A percentile compares a stretch with the other conserved stretches of the same genome.
These are phyloP conservation scores for Cyprinodon tularosa DNA, from an alignment of 2,113 vertebrate genomes.

Conservation along the genomic window DNA sequence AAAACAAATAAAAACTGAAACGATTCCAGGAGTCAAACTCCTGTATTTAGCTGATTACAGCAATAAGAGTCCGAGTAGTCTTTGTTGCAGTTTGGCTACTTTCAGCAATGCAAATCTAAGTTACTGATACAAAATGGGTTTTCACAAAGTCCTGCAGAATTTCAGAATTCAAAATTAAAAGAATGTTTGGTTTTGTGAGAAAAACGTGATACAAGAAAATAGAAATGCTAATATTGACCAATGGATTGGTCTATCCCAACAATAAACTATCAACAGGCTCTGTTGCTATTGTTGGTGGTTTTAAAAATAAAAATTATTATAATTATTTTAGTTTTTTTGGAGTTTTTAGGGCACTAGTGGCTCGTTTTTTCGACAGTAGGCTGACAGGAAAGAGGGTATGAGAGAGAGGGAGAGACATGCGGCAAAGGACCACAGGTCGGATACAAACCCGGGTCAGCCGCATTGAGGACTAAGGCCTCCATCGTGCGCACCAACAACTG, in stretches of 20 bases:
- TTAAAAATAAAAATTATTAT: neutral
- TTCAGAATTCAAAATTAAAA: neutral
- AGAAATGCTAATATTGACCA: too few species aligned
- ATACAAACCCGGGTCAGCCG: too few species aligned
- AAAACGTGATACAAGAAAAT: too few species aligned
- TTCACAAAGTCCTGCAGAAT: neutral
- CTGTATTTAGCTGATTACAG: neutral
- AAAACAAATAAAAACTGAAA: neutral
- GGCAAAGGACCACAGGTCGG: too few species aligned
- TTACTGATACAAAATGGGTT: neutral
- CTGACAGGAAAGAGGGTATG: too few species aligned
- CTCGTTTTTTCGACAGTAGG: too few species aligned
- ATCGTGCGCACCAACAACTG: too few species aligned
- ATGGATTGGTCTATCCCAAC: too few species aligned
- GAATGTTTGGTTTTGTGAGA: neutral
- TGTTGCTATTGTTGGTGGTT: neutral
- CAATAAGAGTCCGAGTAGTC: neutral
- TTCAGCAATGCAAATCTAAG: neutral
- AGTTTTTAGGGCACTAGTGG: too few species aligned
- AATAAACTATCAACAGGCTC: neutral
- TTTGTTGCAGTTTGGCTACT: neutral
- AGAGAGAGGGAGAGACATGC: too few species aligned
- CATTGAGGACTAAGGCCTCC: too few species aligned
- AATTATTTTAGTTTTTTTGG: too few species aligned
- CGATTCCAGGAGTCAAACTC: neutral